Conservation (phyloP, 2,113 vertebrate species). For the Sebastes schlegelii region DNA sequence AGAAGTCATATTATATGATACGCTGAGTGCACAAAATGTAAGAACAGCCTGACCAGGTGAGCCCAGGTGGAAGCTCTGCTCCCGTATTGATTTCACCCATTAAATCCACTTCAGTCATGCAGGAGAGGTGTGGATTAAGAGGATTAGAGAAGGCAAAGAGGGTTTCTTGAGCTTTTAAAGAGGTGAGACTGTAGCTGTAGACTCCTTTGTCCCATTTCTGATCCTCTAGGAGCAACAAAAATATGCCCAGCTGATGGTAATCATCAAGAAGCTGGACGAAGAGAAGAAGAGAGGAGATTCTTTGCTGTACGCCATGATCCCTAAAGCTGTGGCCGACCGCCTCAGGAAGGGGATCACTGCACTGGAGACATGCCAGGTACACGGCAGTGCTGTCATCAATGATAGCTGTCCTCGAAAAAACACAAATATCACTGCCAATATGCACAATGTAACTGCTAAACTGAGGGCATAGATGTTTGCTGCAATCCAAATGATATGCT, state of each 20-base stretch:
- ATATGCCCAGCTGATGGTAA: conserved; percentile 83
- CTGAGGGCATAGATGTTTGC: neutral
- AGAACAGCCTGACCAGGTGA: conserved; percentile 46
- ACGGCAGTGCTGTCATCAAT: neutral
- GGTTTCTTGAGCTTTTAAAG: conserved; percentile 41
- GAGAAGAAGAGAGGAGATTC: conserved; percentile 84
- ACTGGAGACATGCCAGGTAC: conserved; percentile 83
- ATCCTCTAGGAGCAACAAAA: conserved; percentile 83
- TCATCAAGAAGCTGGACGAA: conserved; percentile 84
- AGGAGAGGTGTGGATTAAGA: conserved; percentile 60
- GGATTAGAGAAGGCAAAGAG: conserved; percentile 60
- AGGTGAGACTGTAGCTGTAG: conserved; percentile 57
- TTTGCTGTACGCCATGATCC: conserved; percentile 84
- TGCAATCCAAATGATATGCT: neutral
- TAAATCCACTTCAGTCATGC: conserved; percentile 53
- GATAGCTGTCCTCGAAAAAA: neutral
- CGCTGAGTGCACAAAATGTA: conserved; percentile 16
- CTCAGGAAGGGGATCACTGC: conserved; percentile 83
- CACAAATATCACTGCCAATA: neutral
- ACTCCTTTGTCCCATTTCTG: conserved; percentile 29
- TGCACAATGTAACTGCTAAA: neutral
- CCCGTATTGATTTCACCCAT: conserved; percentile 51
- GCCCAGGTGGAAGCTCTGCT: conserved; percentile 50
- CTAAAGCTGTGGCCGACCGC: conserved; percentile 82
- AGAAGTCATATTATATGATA: conserved; percentile 2